A percentile compares a stretch with the other conserved stretches of the same genome.
Conservation (phyloP, 2,888 invertebrate species). For the Dasysyrphus tricinctus region DNA sequence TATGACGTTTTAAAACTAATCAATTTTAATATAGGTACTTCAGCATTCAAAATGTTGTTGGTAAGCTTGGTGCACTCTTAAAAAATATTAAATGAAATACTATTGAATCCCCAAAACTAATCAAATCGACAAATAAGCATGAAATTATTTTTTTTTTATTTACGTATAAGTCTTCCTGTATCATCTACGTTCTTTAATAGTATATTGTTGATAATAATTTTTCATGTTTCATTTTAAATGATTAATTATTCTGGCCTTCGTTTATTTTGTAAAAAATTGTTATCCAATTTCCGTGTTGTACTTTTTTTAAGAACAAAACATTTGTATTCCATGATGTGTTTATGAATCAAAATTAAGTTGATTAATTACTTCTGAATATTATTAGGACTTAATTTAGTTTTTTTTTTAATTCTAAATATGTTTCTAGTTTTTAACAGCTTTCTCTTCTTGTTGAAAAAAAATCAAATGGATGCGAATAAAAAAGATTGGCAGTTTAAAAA, state of each 20-base stretch:
- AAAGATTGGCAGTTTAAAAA: background rate
- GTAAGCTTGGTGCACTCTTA: too few relatives aligned
- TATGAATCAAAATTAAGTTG: background rate
- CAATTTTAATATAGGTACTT: too few relatives aligned
- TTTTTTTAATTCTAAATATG: background rate
- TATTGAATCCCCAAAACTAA: background rate
- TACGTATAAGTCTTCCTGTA: background rate
- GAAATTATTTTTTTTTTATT: conserved; percentile 3
- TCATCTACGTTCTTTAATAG: background rate
- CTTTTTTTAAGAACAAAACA: conserved; percentile 14
- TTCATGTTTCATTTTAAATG: conserved; percentile 7
- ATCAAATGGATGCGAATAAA: background rate
- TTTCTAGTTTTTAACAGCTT: background rate
- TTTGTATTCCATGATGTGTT: background rate
- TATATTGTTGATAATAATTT: conserved; percentile 3
- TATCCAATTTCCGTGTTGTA: conserved; percentile 27
- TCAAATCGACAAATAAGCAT: conserved; percentile 21
- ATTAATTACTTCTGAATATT: conserved; percentile 28
- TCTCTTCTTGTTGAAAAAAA: conserved; percentile 3
- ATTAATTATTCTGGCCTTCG: conserved; percentile 18
- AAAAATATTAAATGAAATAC: background rate
- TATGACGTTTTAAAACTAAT: too few relatives aligned
- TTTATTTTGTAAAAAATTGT: background rate
- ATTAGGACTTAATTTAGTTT: background rate
- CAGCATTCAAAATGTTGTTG: too few relatives aligned